Evolutionary conservation across 2,797 vertebrate species (phyloP).

Genomic region (Oreortyx pictus): DNA sequence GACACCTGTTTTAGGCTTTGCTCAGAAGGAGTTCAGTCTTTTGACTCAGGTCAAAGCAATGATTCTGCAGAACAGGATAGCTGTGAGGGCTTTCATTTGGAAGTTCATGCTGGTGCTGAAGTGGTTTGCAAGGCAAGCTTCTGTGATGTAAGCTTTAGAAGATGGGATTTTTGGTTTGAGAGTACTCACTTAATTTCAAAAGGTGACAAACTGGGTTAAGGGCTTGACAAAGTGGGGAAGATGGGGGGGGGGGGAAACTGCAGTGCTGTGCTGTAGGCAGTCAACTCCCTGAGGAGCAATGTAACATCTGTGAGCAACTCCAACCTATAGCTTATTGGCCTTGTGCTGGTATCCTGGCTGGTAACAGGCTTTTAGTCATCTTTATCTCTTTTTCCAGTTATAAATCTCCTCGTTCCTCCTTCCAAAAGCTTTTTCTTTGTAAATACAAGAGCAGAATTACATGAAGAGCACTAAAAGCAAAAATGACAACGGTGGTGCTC

Average conservation of each 20-base stretch:
- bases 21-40: background rate
- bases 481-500: rapidly evolving
- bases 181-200: background rate
- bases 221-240: slow-evolving; percentile 38
- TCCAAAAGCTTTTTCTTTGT: background rate
- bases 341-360: background rate
- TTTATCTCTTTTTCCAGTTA: background rate
- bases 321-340: background rate
- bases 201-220: background rate
- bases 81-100: background rate
- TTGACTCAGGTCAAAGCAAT: background rate
- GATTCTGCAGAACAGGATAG: background rate
- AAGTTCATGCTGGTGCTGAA: background rate
- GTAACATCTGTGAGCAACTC: background rate
- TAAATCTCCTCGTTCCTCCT: background rate
- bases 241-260: background rate
- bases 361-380: background rate
- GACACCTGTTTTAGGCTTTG: background rate
- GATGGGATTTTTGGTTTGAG: background rate
- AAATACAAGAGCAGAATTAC: background rate
- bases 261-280: background rate
- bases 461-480: background rate
- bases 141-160: background rate
- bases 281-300: background rate
- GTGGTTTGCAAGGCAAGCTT: background rate